Base-by-base conservation (phyloP, 1,140 invertebrate species). In the Chymomyza costata region DNA sequence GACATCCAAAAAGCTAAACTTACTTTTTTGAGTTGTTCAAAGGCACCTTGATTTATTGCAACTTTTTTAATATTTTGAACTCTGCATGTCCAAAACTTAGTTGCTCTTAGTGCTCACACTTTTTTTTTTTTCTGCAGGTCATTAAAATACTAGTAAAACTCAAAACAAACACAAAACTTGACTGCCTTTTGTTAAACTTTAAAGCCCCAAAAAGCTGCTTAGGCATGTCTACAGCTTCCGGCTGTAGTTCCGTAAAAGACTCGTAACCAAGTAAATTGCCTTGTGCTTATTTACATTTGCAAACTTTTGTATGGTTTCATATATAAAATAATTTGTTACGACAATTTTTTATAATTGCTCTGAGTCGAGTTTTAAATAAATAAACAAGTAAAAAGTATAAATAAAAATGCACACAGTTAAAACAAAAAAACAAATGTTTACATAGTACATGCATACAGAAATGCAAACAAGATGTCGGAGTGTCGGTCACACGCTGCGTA, bases 291-390 rank as follows among this genome's bases (percentile, higher is more conserved):
- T 47, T 50, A 66, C 47, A 76, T 74, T 74, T 65, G n/a, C n/a
- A n/a, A n/a, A n/a, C n/a, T n/a, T n/a, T n/a, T n/a, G n/a, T 46
- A 61, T 76, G 44, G 48, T 18, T 63, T 14, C 35, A 48, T 52
- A 70, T 70, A 71, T 66, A 59, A 70, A 70, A 59, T 63, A 60
- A 66, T 66, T 62, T 70, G 37, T 47, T 64, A 38, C 41, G 58
- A 59, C 63, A 67, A 67, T 73, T 71, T 61, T n/a, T 40, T 21
- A 31, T 32, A 51, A 65, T 49, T 50, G 40, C 62, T 25, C 16
- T n/a, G 21, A 19, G 19, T n/a, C n/a, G 25, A n/a, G 50, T 40
- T 78, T 78, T 70, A 76, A 76, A 76, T 78, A 71, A 71, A 80
- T 71, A 71, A n/a, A 78, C 49, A 62, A 53, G 54, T n/a, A 51